Conservation (phyloP, 2,888 invertebrate species). For the Cataglyphis altisquamis region DNA sequence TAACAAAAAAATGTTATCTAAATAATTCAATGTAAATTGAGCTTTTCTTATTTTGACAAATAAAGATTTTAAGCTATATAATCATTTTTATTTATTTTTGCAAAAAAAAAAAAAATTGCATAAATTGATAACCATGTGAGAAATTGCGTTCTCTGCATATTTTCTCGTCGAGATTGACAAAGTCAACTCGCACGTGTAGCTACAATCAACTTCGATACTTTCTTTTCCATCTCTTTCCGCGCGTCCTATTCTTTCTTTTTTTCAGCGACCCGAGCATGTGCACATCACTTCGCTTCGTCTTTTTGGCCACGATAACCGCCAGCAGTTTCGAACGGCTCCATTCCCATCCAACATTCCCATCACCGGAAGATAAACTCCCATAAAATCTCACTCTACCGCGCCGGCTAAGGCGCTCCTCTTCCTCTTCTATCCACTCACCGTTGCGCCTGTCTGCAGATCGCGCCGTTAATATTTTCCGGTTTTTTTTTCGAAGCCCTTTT, state of each 20-base stretch:
- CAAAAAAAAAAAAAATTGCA: not conserved
- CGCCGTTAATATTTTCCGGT: conserved; percentile 74
- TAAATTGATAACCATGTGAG: conserved; percentile 8
- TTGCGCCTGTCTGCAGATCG: conserved; percentile 42
- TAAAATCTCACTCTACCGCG: conserved; percentile 81
- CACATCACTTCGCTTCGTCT: conserved; percentile 31
- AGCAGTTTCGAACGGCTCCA: conserved; percentile 76
- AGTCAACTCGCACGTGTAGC: conserved; percentile 35
- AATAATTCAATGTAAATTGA: not conserved
- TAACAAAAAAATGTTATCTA: not conserved
- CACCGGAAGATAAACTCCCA: conserved; percentile 81
- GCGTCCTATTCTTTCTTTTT: conserved; percentile 3
- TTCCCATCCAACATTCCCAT: conserved; percentile 78
- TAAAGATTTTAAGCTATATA: not conserved
- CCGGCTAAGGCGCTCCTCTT: conserved; percentile 75
- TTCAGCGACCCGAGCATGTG: conserved; percentile 8
- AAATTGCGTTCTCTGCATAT: conserved; percentile 24
- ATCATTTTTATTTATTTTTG: not conserved
- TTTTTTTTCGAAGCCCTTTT: conserved; percentile 64
- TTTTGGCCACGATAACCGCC: conserved; percentile 69
- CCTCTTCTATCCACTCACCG: conserved; percentile 37
- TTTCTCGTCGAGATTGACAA: conserved; percentile 12
- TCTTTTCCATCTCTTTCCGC: not conserved
- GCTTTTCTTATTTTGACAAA: not conserved
- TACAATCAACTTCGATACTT: conserved; percentile 17